phyloP scores from a whole-genome alignment of 2,888 invertebrate species.

The Phania funesta region DNA sequence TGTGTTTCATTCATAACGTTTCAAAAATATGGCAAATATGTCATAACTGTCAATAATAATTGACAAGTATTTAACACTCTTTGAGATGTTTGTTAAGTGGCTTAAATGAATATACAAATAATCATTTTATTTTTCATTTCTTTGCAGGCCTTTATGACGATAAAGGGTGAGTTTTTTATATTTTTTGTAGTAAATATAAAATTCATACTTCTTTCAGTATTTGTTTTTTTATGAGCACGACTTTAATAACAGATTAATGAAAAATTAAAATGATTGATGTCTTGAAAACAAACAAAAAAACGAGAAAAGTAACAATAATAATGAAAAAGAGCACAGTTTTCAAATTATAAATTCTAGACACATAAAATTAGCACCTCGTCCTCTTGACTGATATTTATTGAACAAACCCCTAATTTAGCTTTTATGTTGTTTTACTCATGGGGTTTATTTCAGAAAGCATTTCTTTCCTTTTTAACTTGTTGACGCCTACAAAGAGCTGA shows the following conservation, averaged over 20 bases:
- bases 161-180: constrained; percentile 43
- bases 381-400: constrained; percentile 9
- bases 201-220: constrained; percentile 39
- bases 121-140: constrained; percentile 43
- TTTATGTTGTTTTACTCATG: neutral
- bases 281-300: neutral
- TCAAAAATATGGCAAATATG: constrained; percentile 67
- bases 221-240: constrained; percentile 43
- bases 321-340: constrained; percentile 13
- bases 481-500: constrained; percentile 67
- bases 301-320: neutral
- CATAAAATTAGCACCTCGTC: constrained; percentile 60
- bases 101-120: constrained; percentile 67
- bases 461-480: neutral
- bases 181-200: constrained; percentile 16
- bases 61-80: constrained; percentile 68
- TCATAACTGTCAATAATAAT: constrained; percentile 65
- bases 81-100: constrained; percentile 66
- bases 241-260: constrained; percentile 60
- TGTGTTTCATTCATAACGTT: constrained; percentile 55
- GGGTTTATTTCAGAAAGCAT: constrained; percentile 1
- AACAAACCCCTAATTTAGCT: constrained; percentile 62
- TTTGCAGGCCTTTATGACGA: constrained; percentile 7
- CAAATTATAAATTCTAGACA: constrained; percentile 56
- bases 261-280: constrained; percentile 59